Base-by-base conservation (phyloP, 2,797 vertebrate species). In the Phrynocephalus guinanensis region DNA sequence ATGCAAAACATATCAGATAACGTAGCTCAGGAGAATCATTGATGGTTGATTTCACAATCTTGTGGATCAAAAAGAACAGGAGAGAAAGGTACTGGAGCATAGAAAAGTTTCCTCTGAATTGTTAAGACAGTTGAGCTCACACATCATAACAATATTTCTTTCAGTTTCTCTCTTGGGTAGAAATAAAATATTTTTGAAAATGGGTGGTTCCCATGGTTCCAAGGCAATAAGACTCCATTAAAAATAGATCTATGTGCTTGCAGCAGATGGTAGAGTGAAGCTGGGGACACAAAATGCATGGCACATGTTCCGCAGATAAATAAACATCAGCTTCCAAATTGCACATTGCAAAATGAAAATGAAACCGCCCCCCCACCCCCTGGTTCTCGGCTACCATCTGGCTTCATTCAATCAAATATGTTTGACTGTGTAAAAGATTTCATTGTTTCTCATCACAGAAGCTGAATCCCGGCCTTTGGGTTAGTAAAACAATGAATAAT, bases 331-430 rank as follows among this genome's bases (percentile, higher is more conserved):
- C 72, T 93, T 90, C 82, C 84, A 93, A 88, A 13, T 94, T 91
- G 89, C 85, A 72, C 87, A 93, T 93, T 76, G 85, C 91, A 91
- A 96, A 90, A 81, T 86, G 88, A 75, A 87, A 82, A 87, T 50
- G 70, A 76, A 80, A 75, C 15, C 81, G 1, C 26, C 5, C 56
- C 0, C 3, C 11, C 56, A 33, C n/a, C 70, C 38, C 73, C 91
- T 86, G 90, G 91, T 86, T 71, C 93, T 93, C 91, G 95, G 91
- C 67, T 73, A 89, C 94, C 95, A 94, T 95, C 95, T 96, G 95
- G 93, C 91, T 93, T 92, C 78, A 87, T 92, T 93, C 92, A 92
- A 93, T 86, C 91, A 67, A 30, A 22, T 93, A 84, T 88, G 88
- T 87, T 93, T 83, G 83, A 70, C 86, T 81, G 86, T n/a, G 1